These are phyloP conservation scores for Lissocephala sabroskyi DNA, from an alignment of 2,888 invertebrate genomes.

Conservation along the genomic window DNA sequence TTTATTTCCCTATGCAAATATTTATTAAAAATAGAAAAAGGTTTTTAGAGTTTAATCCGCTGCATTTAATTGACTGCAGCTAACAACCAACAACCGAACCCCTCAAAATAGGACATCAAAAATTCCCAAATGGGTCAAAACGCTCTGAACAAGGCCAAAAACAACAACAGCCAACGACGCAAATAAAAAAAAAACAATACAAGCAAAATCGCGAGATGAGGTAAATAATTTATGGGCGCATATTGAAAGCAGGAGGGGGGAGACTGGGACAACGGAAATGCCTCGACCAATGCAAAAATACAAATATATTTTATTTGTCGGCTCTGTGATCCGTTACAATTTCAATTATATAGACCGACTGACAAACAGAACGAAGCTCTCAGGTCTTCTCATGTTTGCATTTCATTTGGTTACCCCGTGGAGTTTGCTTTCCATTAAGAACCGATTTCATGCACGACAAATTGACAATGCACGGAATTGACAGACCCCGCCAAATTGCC, in stretches of 20 bases:
- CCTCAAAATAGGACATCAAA: conserved; percentile 33
- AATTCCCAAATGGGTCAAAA: neutral
- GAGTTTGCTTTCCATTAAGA: neutral
- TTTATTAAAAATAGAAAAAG: conserved; percentile 50
- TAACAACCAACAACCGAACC: conserved; percentile 22
- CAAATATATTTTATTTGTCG: conserved; percentile 35
- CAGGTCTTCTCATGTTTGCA: conserved; percentile 33
- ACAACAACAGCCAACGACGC: too few species aligned
- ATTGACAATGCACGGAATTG: neutral
- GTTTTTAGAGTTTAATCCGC: conserved; percentile 47
- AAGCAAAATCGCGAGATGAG: neutral
- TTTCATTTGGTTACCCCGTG: conserved; percentile 36
- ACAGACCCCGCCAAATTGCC: too few species aligned
- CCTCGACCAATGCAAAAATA: conserved; percentile 9
- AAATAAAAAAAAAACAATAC: too few species aligned
- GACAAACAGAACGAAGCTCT: neutral
- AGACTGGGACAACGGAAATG: conserved; percentile 2
- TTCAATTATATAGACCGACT: conserved; percentile 45
- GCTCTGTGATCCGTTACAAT: conserved; percentile 40
- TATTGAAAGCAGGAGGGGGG: too few species aligned
- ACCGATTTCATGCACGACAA: neutral
- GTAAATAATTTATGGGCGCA: conserved; percentile 22
- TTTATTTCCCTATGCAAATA: conserved; percentile 35
- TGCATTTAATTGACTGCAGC: conserved; percentile 57
- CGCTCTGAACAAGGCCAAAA: conserved; percentile 4